These are phyloP conservation scores for Menura novaehollandiae DNA, from an alignment of 2,113 vertebrate species.

Conservation along the genomic window DNA sequence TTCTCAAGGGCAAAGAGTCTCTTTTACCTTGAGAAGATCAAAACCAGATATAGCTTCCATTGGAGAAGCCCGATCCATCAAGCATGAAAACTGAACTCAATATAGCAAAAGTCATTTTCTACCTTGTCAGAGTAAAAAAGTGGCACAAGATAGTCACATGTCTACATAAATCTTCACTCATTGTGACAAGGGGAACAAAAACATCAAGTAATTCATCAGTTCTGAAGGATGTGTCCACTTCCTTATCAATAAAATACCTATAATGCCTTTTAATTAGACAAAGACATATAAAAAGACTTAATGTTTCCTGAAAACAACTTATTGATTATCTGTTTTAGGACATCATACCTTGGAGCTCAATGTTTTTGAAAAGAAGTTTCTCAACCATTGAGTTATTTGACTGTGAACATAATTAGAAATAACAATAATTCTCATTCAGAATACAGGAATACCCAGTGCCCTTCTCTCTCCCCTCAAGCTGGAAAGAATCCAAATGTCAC, in stretches of 20 bases:
- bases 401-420: background rate
- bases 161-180: slow-evolving; percentile 66
- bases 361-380: background rate
- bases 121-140: slow-evolving; percentile 64
- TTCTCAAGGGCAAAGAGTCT: slow-evolving; percentile 60
- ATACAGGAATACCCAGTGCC: background rate
- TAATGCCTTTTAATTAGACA: slow-evolving; percentile 47
- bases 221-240: slow-evolving; percentile 1
- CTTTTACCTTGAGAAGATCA: slow-evolving; percentile 45
- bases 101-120: slow-evolving; percentile 67
- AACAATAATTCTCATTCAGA: background rate
- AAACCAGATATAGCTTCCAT: slow-evolving; percentile 37
- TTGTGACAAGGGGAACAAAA: slow-evolving; percentile 52
- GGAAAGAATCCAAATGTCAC: background rate
- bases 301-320: background rate
- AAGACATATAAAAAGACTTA: background rate
- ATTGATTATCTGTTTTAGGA: background rate
- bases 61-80: slow-evolving; percentile 71
- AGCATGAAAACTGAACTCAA: slow-evolving; percentile 64
- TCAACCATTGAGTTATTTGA: background rate
- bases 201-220: slow-evolving; percentile 33
- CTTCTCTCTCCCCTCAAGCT: background rate
- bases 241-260: slow-evolving; percentile 23
- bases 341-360: background rate
- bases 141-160: background rate